phyloP scores from a whole-genome alignment of 92 coral and sea anemone species.

The Umimayanthus chanpuru region DNA sequence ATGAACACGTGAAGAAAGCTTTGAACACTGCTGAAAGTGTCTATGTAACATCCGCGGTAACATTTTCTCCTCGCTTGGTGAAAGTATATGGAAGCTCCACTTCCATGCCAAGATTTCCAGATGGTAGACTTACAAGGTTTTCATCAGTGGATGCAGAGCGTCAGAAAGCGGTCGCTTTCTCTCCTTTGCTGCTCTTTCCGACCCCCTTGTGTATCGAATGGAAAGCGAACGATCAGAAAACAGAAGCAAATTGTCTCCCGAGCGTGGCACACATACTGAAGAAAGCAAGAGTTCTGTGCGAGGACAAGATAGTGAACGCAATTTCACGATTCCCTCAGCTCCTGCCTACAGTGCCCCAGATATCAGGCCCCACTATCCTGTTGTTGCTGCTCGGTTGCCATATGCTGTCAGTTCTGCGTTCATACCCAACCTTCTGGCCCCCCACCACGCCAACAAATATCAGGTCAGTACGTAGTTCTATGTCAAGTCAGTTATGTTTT shows the following conservation, averaged over 20 bases:
- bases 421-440: neutral
- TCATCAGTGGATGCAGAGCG: neutral
- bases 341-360: neutral
- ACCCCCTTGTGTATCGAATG: conserved; percentile 24
- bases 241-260: neutral
- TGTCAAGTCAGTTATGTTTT: too few species aligned
- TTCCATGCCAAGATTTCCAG: neutral
- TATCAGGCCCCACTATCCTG: conserved; percentile 40
- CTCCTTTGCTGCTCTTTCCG: neutral
- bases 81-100: neutral
- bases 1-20: neutral
- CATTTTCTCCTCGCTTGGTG: conserved; percentile 1
- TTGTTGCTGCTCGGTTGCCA: conserved; percentile 38
- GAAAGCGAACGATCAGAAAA: neutral
- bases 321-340: neutral
- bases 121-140: neutral
- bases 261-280: neutral
- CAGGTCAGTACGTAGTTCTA: neutral
- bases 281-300: conserved; percentile 7
- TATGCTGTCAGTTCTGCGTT: conserved; percentile 7
- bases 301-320: neutral
- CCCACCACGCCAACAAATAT: conserved; percentile 1
- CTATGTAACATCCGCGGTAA: neutral
- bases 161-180: neutral
- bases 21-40: neutral